phyloP scores from a whole-genome alignment of 92 coral and sea anemone genomes.

The Anthopleura xanthogrammica region DNA sequence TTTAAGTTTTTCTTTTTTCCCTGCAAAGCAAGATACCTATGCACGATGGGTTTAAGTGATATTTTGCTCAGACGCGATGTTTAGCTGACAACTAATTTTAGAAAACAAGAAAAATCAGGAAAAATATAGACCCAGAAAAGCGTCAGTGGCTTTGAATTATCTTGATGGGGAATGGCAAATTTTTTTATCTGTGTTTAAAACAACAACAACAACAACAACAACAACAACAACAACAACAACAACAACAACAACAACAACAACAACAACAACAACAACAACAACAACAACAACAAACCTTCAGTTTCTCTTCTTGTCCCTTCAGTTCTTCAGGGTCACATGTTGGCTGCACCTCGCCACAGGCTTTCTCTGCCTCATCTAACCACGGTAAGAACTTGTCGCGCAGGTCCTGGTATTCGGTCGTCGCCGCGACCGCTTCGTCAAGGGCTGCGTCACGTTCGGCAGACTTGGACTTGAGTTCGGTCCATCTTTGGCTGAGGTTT shows the following conservation, averaged over 20 bases:
- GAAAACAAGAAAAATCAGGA: too few species aligned
- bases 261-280: neutral
- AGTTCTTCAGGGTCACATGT: conserved; percentile 71
- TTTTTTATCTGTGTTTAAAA: too few species aligned
- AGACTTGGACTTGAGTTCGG: conserved; percentile 66
- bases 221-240: conserved; percentile 4
- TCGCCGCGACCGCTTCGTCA: conserved; percentile 73
- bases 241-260: neutral
- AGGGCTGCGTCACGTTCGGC: conserved; percentile 61
- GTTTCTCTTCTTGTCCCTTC: conserved; percentile 63
- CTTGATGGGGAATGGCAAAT: too few species aligned
- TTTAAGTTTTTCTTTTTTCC: too few species aligned
- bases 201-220: neutral
- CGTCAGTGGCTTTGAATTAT: too few species aligned
- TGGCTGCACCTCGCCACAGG: conserved; percentile 58
- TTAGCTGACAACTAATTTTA: too few species aligned
- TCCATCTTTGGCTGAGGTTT: conserved; percentile 79
- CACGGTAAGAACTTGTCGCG: conserved; percentile 71
- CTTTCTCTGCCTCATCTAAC: conserved; percentile 76
- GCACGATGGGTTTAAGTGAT: too few species aligned
- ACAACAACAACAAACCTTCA: conserved; percentile 54
- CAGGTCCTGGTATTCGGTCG: conserved; percentile 72
- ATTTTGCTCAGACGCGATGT: too few species aligned
- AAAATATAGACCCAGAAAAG: too few species aligned
- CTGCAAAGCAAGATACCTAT: too few species aligned